Conservation (phyloP, 2,888 invertebrate genomes). For the Eucera pruinosa region DNA sequence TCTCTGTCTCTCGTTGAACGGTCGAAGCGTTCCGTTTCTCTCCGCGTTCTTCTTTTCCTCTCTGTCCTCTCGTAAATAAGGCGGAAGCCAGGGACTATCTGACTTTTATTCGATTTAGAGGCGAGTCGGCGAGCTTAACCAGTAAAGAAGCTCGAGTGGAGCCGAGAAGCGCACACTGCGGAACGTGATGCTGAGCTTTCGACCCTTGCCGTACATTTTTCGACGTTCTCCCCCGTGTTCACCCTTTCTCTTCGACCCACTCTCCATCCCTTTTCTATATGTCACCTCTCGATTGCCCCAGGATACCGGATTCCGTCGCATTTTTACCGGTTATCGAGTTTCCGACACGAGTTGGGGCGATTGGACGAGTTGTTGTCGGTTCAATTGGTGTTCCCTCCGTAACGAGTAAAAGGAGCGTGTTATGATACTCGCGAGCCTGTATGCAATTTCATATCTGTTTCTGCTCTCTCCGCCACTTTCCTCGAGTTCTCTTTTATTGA, state of each 20-base stretch:
- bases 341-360: conserved; percentile 31
- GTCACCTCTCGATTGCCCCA: neutral
- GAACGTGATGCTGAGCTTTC: conserved; percentile 57
- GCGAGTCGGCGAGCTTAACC: conserved; percentile 63
- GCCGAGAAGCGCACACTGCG: conserved; percentile 55
- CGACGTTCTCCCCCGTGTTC: conserved; percentile 42
- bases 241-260: conserved; percentile 1
- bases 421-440: conserved; percentile 43
- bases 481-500: conserved; percentile 32
- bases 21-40: conserved; percentile 14
- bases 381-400: conserved; percentile 52
- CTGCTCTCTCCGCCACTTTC: neutral
- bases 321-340: conserved; percentile 54
- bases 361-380: conserved; percentile 57
- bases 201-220: conserved; percentile 56
- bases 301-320: conserved; percentile 40
- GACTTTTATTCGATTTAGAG: conserved; percentile 80
- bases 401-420: conserved; percentile 53
- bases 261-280: neutral
- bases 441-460: conserved; percentile 52
- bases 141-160: conserved; percentile 64
- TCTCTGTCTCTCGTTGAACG: neutral
- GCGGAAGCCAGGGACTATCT: conserved; percentile 60
- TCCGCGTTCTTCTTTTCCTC: neutral
- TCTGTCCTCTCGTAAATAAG: conserved; percentile 74